Evolutionary conservation across 2,797 vertebrate genomes (phyloP).

Genomic region (Epinephelus malabaricus): DNA sequence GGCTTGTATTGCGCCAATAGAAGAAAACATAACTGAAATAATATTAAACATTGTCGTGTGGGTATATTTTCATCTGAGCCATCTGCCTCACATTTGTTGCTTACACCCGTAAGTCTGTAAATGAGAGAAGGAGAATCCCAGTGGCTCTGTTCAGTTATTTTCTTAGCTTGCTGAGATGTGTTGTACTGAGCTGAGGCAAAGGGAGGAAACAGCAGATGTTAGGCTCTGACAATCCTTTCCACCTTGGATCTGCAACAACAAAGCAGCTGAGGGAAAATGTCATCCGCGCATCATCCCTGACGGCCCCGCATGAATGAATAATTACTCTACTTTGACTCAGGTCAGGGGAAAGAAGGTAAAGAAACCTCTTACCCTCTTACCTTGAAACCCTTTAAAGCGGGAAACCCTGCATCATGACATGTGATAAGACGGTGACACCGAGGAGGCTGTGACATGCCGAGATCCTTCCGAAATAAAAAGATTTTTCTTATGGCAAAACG

Average conservation of each 20-base stretch:
- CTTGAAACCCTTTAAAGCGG: conserved; percentile 60
- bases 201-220: conserved; percentile 69
- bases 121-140: conserved; percentile 54
- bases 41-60: conserved; percentile 35
- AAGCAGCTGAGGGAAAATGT: conserved; percentile 77
- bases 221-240: conserved; percentile 61
- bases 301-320: conserved; percentile 65
- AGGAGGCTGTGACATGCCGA: conserved; percentile 63
- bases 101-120: conserved; percentile 55
- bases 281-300: conserved; percentile 73
- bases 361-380: conserved; percentile 54
- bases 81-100: conserved; percentile 55
- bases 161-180: conserved; percentile 49
- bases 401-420: conserved; percentile 66
- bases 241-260: conserved; percentile 74
- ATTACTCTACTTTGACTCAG: conserved; percentile 74
- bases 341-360: conserved; percentile 49
- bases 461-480: conserved; percentile 70
- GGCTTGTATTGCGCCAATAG: not conserved
- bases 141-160: conserved; percentile 58
- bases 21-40: conserved; percentile 20
- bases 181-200: conserved; percentile 50
- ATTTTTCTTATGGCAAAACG: conserved; percentile 67
- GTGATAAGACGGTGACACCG: conserved; percentile 70
- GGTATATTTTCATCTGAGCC: conserved; percentile 31